These are phyloP conservation scores for Drosophila tani DNA, from an alignment of 1,140 invertebrate species.

Conservation along the genomic window DNA sequence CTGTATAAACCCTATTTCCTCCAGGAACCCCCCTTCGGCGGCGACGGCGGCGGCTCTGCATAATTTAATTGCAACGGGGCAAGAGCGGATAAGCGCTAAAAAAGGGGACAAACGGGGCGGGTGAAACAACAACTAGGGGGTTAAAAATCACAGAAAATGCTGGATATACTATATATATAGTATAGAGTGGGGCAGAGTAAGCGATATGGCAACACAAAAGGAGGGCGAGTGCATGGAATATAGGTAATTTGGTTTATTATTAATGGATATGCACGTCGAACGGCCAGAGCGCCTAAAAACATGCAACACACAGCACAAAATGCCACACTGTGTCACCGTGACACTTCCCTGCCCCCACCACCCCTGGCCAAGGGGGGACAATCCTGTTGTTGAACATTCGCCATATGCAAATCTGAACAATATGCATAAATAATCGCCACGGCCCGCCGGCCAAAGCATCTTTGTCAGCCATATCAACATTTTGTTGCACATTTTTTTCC, in stretches of 20 bases:
- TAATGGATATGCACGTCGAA: slow-evolving; percentile 50
- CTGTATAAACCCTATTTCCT: slow-evolving; percentile 9
- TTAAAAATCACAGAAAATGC: slow-evolving; percentile 54
- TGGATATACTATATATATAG: slow-evolving; percentile 1
- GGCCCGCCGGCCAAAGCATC: slow-evolving; percentile 38
- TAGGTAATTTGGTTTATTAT: slow-evolving; percentile 55
- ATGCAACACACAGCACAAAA: slow-evolving; percentile 53
- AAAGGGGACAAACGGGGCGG: slow-evolving; percentile 14
- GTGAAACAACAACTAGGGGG: slow-evolving; percentile 3
- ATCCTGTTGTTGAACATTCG: slow-evolving; percentile 38
- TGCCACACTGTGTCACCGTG: slow-evolving; percentile 47
- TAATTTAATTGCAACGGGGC: slow-evolving; percentile 61
- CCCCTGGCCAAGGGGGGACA: not conserved
- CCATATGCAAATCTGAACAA: slow-evolving; percentile 60
- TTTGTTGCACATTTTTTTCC: slow-evolving; percentile 41
- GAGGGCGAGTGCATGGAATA: slow-evolving; percentile 8
- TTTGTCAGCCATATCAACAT: slow-evolving; percentile 48
- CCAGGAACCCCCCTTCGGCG: not conserved
- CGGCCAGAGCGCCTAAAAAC: slow-evolving; percentile 43
- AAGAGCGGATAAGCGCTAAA: slow-evolving; percentile 50
- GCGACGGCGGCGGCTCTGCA: slow-evolving; percentile 41
- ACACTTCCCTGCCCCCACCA: not conserved
- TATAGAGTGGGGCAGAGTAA: slow-evolving; percentile 7
- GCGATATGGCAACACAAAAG: slow-evolving; percentile 42
- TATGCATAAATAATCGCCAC: slow-evolving; percentile 60